These are phyloP conservation scores for Nomada goodeniana DNA, from an alignment of 2,888 invertebrate genomes.

Conservation along the genomic window DNA sequence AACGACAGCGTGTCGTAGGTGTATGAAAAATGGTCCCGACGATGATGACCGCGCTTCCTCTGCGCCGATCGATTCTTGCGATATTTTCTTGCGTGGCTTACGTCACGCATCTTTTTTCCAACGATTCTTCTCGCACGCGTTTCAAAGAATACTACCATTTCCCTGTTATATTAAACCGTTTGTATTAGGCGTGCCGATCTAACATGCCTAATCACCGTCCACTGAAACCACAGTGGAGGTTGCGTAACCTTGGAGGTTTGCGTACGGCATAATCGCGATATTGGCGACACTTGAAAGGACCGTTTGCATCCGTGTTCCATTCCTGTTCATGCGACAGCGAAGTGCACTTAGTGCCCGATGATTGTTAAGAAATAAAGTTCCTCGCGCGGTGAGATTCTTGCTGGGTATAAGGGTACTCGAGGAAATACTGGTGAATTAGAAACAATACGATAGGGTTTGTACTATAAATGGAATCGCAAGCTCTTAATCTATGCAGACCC, in stretches of 20 bases:
- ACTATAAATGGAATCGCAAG: no score
- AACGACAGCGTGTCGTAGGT: slow-evolving; percentile 44
- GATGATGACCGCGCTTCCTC: slow-evolving; percentile 57
- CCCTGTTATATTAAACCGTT: slow-evolving; percentile 52
- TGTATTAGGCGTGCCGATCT: slow-evolving; percentile 20
- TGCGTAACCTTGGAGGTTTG: slow-evolving; percentile 62
- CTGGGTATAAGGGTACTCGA: not conserved
- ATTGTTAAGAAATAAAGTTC: not conserved
- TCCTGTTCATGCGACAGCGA: slow-evolving; percentile 15
- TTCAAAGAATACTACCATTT: slow-evolving; percentile 46
- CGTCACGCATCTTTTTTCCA: slow-evolving; percentile 47
- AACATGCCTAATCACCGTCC: slow-evolving; percentile 61
- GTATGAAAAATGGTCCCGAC: slow-evolving; percentile 62
- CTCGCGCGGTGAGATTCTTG: not conserved
- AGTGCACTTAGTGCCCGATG: not conserved
- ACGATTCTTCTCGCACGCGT: slow-evolving; percentile 40
- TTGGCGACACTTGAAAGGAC: slow-evolving; percentile 39
- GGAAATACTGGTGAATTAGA: not conserved
- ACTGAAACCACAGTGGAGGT: slow-evolving; percentile 66
- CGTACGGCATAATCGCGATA: slow-evolving; percentile 33
- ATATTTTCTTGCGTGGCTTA: slow-evolving; percentile 49
- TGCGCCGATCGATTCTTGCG: slow-evolving; percentile 48
- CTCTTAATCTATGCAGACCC: no score
- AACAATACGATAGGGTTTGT: no score
- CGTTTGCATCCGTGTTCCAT: slow-evolving; percentile 33